phyloP scores from a whole-genome alignment of 2,113 vertebrate species.

The Indri indri region DNA sequence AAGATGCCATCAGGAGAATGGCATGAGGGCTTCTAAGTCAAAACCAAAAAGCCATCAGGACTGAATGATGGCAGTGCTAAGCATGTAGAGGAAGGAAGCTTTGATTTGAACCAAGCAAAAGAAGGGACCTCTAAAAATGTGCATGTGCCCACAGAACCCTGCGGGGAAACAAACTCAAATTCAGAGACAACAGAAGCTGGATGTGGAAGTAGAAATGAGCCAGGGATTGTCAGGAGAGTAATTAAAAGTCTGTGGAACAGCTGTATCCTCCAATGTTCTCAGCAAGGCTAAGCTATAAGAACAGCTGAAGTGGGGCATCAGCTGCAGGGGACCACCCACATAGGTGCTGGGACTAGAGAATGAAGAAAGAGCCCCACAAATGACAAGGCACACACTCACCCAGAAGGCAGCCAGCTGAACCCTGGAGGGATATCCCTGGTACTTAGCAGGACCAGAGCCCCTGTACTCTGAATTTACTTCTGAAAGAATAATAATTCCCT shows the following conservation, averaged over 20 bases:
- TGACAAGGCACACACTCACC: not conserved
- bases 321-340: not conserved
- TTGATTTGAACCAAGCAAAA: constrained; percentile 17
- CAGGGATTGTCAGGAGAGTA: not conserved
- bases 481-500: not conserved
- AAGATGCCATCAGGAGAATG: not conserved
- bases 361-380: not conserved
- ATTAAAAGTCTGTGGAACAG: not conserved
- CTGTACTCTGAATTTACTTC: not conserved
- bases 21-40: not conserved
- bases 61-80: not conserved
- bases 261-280: not conserved
- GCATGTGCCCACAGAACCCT: not conserved
- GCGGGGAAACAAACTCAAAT: not conserved
- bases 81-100: not conserved
- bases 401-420: not conserved
- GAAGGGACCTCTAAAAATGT: not conserved
- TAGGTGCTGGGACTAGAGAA: not conserved
- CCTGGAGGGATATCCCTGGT: not conserved
- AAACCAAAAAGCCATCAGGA: not conserved
- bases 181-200: not conserved
- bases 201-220: not conserved
- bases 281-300: not conserved
- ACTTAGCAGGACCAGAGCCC: not conserved
- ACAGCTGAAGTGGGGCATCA: not conserved